Conservation (phyloP, 2,888 invertebrate species). For the Eurytoma adleriae region DNA sequence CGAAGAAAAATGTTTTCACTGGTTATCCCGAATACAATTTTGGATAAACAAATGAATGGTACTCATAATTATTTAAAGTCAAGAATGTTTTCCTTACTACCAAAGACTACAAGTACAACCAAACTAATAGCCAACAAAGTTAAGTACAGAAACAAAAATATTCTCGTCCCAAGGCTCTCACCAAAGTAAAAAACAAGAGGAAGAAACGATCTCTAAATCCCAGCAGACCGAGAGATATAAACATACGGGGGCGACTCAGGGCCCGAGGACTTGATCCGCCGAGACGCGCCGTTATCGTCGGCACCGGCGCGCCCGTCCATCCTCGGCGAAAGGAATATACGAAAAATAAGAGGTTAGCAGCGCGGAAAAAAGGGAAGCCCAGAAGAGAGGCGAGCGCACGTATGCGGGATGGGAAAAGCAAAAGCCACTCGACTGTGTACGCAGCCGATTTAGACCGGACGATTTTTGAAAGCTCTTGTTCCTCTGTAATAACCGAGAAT, state of each 20-base stretch:
- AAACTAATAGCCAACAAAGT: too few relatives aligned
- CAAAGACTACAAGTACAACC: too few relatives aligned
- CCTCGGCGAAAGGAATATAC: not conserved
- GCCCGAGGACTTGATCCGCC: conserved; percentile 21
- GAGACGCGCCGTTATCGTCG: not conserved
- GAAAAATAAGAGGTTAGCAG: not conserved
- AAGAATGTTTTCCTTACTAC: too few relatives aligned
- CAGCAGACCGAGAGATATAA: not conserved
- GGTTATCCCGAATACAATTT: too few relatives aligned
- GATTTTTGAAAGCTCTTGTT: conserved; percentile 39
- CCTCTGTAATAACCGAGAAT: conserved; percentile 34
- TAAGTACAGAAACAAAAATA: too few relatives aligned
- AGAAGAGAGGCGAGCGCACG: not conserved
- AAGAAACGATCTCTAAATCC: too few relatives aligned
- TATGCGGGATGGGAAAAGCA: not conserved
- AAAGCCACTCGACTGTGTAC: not conserved
- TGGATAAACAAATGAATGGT: too few relatives aligned
- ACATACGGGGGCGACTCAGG: not conserved
- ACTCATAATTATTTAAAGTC: too few relatives aligned
- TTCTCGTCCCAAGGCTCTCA: too few relatives aligned
- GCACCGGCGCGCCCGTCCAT: not conserved
- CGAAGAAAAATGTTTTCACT: too few relatives aligned
- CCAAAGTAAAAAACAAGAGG: too few relatives aligned
- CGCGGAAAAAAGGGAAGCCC: not conserved
- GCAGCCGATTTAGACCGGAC: conserved; percentile 31